Base-by-base conservation (phyloP, 2,797 vertebrate genomes). In the Xyrichtys novacula region DNA sequence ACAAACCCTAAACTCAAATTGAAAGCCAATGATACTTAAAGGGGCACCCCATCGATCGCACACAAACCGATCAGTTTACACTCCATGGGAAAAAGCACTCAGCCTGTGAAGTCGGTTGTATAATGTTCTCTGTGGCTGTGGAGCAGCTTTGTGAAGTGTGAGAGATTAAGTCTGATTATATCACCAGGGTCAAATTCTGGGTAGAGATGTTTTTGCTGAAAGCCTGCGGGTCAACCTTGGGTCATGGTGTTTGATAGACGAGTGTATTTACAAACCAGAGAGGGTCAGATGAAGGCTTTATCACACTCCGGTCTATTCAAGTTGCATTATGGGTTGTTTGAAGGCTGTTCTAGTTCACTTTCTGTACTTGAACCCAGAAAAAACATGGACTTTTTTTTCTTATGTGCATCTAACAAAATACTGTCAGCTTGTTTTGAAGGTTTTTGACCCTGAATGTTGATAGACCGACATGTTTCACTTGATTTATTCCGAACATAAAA, bases 91-190 rank as follows among this genome's bases (percentile, higher is more conserved):
- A 10, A 25, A 7, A 19, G 2, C 19, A n/a, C 46, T 40, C 31
- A 15, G 25, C 5, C 16, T 26, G 39, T 44, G 47, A n/a, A 44
- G 16, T 46, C 47, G 19, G n/a, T 26, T 53, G 7, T 20, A 20
- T 39, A 26, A 42, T 29, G 36, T 60, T 14, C 63, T 66, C 62
- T 48, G 49, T 38, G 50, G 12, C 28, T 34, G 31, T 10, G 17
- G 17, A 8, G 49, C 19, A 22, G 48, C 28, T 55, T 36, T 28
- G 42, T 56, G 25, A 47, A 40, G 29, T 29, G 17, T 46, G 6
- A 46, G 19, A 15, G 31, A 58, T 47, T 34, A 49, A 53, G 17
- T 56, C 44, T 6, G 11, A 43, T 58, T 39, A 39, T 47, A 29
- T 28, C 29, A 47, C 22, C 36, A 20, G 34, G 40, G 22, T 43